These are phyloP conservation scores for Propithecus coquereli DNA, from an alignment of 2,113 vertebrate genomes.

Conservation along the genomic window DNA sequence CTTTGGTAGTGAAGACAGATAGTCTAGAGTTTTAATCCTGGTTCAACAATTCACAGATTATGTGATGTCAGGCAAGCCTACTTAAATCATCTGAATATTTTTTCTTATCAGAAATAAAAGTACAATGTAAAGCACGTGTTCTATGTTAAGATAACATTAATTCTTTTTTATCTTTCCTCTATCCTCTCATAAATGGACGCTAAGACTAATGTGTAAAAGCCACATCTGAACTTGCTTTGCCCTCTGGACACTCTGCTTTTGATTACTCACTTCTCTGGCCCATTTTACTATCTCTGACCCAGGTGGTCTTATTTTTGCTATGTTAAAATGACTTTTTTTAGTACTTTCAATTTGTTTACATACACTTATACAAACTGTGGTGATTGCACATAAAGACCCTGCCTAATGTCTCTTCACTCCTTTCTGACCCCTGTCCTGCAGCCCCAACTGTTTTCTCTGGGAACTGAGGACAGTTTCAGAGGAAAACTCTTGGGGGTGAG, in stretches of 20 bases:
- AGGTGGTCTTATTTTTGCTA: not conserved
- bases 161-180: not conserved
- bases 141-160: not conserved
- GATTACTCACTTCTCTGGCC: not conserved
- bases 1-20: not conserved
- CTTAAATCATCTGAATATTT: not conserved
- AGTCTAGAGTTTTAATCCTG: not conserved
- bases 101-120: not conserved
- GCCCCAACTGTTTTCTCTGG: not conserved
- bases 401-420: conserved; percentile 11
- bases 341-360: not conserved
- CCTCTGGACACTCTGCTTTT: not conserved
- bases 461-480: not conserved
- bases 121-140: not conserved
- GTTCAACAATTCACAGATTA: not conserved
- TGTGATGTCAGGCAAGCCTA: not conserved
- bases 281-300: not conserved
- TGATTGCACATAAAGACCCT: not conserved
- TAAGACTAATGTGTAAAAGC: not conserved
- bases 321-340: not conserved
- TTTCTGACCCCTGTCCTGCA: not conserved
- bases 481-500: not conserved
- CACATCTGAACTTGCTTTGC: not conserved
- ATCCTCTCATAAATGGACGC: not conserved
- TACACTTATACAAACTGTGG: not conserved